Evolutionary conservation across 2,888 invertebrate species (phyloP).

Genomic region (Tetramorium bicarinatum): DNA sequence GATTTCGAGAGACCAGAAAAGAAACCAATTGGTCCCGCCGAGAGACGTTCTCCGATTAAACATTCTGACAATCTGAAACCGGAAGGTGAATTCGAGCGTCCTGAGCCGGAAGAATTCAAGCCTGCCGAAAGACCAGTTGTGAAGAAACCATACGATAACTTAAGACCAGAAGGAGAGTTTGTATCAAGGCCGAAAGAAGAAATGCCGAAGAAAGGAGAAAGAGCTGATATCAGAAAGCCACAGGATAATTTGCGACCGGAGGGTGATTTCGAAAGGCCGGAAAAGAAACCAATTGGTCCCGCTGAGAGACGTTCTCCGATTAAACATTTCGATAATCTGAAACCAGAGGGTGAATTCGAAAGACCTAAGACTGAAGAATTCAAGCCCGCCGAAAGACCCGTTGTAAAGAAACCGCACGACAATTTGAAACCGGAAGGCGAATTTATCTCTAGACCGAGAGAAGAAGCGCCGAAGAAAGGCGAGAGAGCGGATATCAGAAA

Average conservation of each 20-base stretch:
- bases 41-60: constrained; percentile 87
- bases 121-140: constrained; percentile 85
- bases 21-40: constrained; percentile 83
- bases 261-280: constrained; percentile 88
- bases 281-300: constrained; percentile 84
- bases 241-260: constrained; percentile 85
- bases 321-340: constrained; percentile 86
- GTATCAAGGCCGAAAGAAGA: constrained; percentile 69
- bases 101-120: constrained; percentile 79
- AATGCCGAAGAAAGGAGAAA: constrained; percentile 82
- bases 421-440: constrained; percentile 87
- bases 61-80: constrained; percentile 87
- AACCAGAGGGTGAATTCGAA: constrained; percentile 88
- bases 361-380: constrained; percentile 70
- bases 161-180: constrained; percentile 87
- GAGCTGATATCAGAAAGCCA: constrained; percentile 87
- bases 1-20: constrained; percentile 80
- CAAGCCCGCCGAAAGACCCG: too few species aligned
- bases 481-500: constrained; percentile 87
- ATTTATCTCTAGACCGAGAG: constrained; percentile 73
- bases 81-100: constrained; percentile 80
- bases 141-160: constrained; percentile 87
- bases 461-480: constrained; percentile 76
- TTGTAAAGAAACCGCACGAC: constrained; percentile 5
- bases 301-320: constrained; percentile 84